Conservation (phyloP, 2,888 invertebrate genomes). For the Venustoraphidia nigricollis region DNA sequence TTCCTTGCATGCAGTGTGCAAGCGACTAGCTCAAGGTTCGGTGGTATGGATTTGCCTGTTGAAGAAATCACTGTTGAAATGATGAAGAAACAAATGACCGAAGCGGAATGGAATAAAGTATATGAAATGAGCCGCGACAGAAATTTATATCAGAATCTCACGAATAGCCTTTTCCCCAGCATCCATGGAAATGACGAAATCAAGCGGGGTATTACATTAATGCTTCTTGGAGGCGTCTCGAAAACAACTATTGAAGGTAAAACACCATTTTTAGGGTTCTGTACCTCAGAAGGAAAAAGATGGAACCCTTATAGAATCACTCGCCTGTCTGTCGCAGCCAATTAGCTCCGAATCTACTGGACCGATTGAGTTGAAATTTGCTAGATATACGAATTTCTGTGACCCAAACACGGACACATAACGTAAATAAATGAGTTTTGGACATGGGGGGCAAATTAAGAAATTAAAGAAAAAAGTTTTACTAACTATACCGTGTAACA, state of each 20-base stretch:
- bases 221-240: conserved; percentile 94
- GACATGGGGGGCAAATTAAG: too few species aligned
- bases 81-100: conserved; percentile 88
- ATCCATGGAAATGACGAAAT: conserved; percentile 96
- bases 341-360: too few species aligned
- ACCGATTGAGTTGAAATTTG: too few species aligned
- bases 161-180: conserved; percentile 84
- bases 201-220: conserved; percentile 78
- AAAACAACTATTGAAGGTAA: conserved; percentile 78
- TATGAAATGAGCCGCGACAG: conserved; percentile 94
- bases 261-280: conserved; percentile 15
- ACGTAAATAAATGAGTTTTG: too few species aligned
- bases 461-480: too few species aligned
- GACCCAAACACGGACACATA: too few species aligned
- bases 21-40: conserved; percentile 75
- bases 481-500: too few species aligned
- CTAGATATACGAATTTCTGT: too few species aligned
- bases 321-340: too few species aligned
- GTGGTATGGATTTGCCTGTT: conserved; percentile 65
- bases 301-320: too few species aligned
- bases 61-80: conserved; percentile 84
- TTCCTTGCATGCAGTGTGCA: conserved; percentile 89
- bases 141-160: conserved; percentile 79
- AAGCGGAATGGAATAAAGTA: conserved; percentile 86
- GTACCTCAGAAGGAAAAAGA: too few species aligned